A percentile compares a stretch with the other conserved stretches of the same genome.
Evolutionary conservation across 2,797 vertebrate species (phyloP).

Genomic region (Linurgus olivaceus): DNA sequence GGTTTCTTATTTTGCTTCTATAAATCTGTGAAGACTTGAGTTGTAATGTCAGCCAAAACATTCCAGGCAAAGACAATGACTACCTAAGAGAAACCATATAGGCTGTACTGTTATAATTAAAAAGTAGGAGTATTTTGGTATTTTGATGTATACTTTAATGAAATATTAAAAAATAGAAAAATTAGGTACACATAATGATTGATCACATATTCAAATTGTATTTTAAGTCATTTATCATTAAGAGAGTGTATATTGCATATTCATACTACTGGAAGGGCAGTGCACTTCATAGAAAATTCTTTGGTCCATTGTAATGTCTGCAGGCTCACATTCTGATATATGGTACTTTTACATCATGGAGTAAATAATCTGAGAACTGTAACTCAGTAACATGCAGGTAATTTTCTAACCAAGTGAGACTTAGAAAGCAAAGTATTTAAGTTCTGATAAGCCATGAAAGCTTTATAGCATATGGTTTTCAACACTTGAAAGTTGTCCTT

Average conservation of each 20-base stretch:
- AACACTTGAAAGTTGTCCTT: background rate
- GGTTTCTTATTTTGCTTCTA: background rate
- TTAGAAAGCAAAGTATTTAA: background rate
- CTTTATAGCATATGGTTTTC: background rate
- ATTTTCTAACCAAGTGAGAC: background rate
- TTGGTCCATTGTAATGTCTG: accelerated
- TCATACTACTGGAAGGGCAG: background rate
- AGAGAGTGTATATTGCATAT: background rate
- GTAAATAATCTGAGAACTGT: background rate
- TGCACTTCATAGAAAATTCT: background rate
- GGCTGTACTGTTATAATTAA: background rate
- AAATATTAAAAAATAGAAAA: background rate
- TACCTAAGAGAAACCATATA: background rate
- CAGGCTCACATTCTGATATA: background rate
- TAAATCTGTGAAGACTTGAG: background rate
- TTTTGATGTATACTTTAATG: background rate
- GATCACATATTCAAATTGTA: background rate
- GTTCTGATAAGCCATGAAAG: background rate
- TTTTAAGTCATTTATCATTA: background rate
- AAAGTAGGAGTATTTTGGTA: background rate
- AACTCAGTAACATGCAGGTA: background rate
- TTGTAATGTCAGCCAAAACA: background rate
- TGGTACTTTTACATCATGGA: background rate
- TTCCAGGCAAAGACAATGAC: background rate
- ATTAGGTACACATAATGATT: background rate